phyloP scores from a whole-genome alignment of 2,797 vertebrate species.

The Orientallactaga sibirica region DNA sequence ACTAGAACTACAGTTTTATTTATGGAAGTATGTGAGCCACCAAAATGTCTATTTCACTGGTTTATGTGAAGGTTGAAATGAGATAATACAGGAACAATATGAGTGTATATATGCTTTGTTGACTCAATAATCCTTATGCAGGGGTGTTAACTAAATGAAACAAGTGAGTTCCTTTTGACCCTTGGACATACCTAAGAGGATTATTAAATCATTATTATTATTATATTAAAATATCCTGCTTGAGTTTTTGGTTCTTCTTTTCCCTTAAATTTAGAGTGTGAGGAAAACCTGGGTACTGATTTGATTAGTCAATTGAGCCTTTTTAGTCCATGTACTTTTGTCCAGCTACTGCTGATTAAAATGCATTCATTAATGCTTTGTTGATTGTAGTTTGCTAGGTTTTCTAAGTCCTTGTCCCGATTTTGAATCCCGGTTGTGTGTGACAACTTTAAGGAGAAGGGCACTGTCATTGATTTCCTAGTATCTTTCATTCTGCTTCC shows the following conservation, averaged over 20 bases:
- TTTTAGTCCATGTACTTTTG: background rate
- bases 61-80: background rate
- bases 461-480: background rate
- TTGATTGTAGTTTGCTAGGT: background rate
- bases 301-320: background rate
- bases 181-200: background rate
- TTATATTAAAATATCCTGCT: background rate
- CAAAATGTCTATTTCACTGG: background rate
- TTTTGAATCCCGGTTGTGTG: background rate
- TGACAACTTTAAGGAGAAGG: background rate
- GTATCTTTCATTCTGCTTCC: background rate
- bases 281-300: background rate
- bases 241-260: background rate
- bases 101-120: background rate
- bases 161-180: background rate
- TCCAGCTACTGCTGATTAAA: background rate
- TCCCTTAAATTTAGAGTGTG: constrained; percentile 16
- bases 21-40: background rate
- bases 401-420: background rate
- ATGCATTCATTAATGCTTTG: background rate
- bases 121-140: background rate
- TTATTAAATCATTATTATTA: background rate
- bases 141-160: background rate
- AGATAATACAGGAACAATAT: background rate
- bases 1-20: background rate